phyloP scores from a whole-genome alignment of 2,113 vertebrate genomes.

The Fregetta grallaria region DNA sequence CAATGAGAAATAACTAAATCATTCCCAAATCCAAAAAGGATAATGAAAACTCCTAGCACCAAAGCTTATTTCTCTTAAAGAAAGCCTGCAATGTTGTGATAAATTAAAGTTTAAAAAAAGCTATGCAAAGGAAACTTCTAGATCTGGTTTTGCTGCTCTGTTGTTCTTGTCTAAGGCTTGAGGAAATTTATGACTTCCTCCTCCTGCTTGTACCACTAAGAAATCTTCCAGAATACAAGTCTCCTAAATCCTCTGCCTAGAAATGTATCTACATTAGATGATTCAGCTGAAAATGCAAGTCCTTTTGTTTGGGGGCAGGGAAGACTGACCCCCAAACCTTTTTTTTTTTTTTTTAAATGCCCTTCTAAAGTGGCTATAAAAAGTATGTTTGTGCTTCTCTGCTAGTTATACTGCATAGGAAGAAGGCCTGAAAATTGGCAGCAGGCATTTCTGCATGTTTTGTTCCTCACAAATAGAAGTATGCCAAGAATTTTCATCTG shows the following conservation, averaged over 20 bases:
- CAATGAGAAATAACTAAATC: not conserved
- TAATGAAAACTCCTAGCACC: not conserved
- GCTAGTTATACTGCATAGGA: not conserved
- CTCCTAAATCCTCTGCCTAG: not conserved
- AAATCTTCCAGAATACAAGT: conserved; percentile 1
- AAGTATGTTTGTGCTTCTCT: not conserved
- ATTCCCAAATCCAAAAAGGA: not conserved
- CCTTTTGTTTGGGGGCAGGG: not conserved
- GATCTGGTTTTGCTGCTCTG: not conserved
- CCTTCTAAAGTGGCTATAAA: not conserved
- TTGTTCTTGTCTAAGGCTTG: not conserved
- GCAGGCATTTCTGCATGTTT: not conserved
- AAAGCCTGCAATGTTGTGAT: not conserved
- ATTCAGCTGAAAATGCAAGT: not conserved
- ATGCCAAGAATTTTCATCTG: not conserved
- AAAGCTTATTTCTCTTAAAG: not conserved
- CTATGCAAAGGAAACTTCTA: not conserved
- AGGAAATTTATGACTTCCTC: conserved; percentile 45
- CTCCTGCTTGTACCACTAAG: not conserved
- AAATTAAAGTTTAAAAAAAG: not conserved
- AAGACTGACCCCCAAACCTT: not conserved
- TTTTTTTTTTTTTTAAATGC: not conserved
- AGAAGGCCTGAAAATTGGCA: not conserved
- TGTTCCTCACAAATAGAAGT: not conserved
- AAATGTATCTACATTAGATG: not conserved